Evolutionary conservation across 2,888 invertebrate species (phyloP).

Genomic region (Poecilus cupreus): DNA sequence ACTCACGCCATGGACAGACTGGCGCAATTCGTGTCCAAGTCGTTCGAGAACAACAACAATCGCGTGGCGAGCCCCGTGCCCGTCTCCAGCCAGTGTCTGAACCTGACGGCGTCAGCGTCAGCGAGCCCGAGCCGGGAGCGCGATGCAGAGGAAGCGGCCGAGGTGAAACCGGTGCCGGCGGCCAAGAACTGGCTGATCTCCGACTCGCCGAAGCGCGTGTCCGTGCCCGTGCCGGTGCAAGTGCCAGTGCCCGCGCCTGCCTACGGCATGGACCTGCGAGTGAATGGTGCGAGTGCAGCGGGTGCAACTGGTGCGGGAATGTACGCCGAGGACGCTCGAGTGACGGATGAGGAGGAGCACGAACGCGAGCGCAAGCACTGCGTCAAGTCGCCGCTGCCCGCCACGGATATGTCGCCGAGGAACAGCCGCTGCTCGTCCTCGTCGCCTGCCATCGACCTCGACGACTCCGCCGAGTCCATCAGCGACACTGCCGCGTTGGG

Average conservation of each 20-base stretch:
- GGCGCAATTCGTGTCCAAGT: conserved; percentile 93
- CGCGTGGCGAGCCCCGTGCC: conserved; percentile 63
- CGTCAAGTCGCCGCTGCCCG: conserved; percentile 1
- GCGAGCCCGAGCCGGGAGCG: neutral
- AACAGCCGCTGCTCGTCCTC: conserved; percentile 64
- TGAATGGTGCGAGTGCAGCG: conserved; percentile 63
- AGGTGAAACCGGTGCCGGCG: conserved; percentile 55
- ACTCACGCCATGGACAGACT: conserved; percentile 85
- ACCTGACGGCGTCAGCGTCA: conserved; percentile 65
- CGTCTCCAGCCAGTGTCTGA: conserved; percentile 66
- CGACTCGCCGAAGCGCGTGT: conserved; percentile 67
- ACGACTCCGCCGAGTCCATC: conserved; percentile 69
- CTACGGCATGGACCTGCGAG: conserved; percentile 69
- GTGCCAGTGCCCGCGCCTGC: conserved; percentile 59
- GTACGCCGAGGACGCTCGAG: conserved; percentile 17
- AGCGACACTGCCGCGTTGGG: conserved; percentile 65
- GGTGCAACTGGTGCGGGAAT: neutral
- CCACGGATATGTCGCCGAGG: conserved; percentile 15
- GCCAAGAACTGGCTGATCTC: conserved; percentile 71
- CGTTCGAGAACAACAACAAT: conserved; percentile 80
- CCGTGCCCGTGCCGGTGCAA: conserved; percentile 54
- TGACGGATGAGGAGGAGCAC: neutral
- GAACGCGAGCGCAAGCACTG: conserved; percentile 11
- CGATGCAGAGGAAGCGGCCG: conserved; percentile 57
- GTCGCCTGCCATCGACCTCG: conserved; percentile 69